phyloP scores from a whole-genome alignment of 1,140 invertebrate species.

The Antheraea pernyi region DNA sequence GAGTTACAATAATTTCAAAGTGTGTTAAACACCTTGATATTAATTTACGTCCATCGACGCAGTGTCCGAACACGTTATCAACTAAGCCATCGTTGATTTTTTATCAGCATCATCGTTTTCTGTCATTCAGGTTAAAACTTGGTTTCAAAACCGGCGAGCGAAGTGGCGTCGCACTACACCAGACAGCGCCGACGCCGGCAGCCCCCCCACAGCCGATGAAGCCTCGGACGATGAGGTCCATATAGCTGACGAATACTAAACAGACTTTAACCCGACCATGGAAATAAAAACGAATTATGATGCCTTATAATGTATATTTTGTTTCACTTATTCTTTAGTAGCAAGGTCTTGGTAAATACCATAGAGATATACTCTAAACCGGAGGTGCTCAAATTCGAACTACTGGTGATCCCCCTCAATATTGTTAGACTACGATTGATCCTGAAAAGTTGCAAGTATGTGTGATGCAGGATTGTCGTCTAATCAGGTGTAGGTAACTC shows the following conservation, averaged over 20 bases:
- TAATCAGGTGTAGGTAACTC: too few species aligned
- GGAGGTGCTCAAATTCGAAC: too few species aligned
- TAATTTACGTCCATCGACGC: not conserved
- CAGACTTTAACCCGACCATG: not conserved
- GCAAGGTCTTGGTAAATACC: too few species aligned
- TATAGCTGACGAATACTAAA: slow-evolving; percentile 53
- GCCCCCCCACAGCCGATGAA: slow-evolving; percentile 54
- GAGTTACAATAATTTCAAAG: too few species aligned
- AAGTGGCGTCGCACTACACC: slow-evolving; percentile 40
- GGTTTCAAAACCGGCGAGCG: slow-evolving; percentile 13
- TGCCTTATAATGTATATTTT: not conserved
- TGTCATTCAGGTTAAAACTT: slow-evolving; percentile 10
- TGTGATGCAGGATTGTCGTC: too few species aligned
- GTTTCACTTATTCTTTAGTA: not conserved
- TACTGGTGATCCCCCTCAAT: too few species aligned
- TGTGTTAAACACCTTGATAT: too few species aligned
- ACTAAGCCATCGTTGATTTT: not conserved
- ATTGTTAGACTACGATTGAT: too few species aligned
- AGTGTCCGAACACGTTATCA: not conserved
- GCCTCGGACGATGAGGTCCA: slow-evolving; percentile 59
- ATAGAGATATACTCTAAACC: too few species aligned
- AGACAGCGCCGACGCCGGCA: slow-evolving; percentile 53
- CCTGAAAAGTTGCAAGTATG: too few species aligned
- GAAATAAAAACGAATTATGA: slow-evolving; percentile 8
- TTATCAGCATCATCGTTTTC: not conserved